Conservation (phyloP, 2,113 vertebrate species). For the Alces alces region DNA sequence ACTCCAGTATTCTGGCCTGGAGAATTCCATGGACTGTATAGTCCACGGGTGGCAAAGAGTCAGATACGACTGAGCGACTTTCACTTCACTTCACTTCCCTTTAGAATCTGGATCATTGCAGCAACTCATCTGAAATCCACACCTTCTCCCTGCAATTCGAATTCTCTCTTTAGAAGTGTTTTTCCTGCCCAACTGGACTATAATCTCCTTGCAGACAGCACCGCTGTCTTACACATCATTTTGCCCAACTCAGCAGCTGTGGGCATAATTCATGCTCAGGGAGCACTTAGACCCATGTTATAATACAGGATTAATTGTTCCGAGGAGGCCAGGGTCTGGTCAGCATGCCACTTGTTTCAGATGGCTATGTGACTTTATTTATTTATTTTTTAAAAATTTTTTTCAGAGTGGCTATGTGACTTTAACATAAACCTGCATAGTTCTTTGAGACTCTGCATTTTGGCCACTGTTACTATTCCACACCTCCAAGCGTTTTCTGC, state of each 20-base stretch:
- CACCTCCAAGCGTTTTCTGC: conserved; percentile 69
- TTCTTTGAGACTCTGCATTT: conserved; percentile 59
- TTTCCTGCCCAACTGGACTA: background rate
- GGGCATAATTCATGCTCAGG: background rate
- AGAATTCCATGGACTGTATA: background rate
- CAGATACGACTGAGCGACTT: background rate
- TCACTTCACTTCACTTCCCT: background rate
- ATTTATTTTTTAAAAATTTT: too few species aligned
- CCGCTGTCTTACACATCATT: background rate
- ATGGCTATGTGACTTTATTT: background rate
- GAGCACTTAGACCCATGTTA: accelerated
- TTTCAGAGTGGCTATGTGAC: background rate
- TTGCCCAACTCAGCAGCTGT: background rate
- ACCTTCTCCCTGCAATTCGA: background rate
- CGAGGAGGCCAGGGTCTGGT: background rate
- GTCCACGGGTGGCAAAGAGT: background rate
- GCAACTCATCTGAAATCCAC: background rate
- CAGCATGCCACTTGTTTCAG: background rate
- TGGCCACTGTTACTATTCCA: conserved; percentile 70
- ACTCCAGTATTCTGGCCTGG: background rate
- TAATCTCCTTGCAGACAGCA: background rate
- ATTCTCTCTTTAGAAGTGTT: background rate
- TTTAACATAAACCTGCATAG: background rate
- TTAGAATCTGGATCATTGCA: background rate
- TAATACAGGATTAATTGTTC: too few species aligned